phyloP scores from a whole-genome alignment of 2,113 vertebrate genomes.

The Prunella himalayana region DNA sequence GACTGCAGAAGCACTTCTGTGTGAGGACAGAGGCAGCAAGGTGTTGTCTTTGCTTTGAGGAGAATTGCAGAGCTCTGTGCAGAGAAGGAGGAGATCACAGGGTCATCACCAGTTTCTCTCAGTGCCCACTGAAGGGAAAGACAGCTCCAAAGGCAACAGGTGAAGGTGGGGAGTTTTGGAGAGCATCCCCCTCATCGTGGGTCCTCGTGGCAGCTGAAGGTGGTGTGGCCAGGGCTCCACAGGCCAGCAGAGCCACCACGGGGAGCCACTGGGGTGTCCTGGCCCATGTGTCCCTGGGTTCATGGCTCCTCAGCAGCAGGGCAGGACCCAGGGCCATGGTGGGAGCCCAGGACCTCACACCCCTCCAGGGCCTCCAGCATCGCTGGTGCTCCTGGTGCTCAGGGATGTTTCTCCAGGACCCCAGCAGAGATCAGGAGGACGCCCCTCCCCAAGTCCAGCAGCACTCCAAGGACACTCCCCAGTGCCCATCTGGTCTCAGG shows the following conservation, averaged over 20 bases:
- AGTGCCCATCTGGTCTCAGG: background rate
- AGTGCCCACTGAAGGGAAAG: background rate
- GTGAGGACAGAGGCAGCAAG: background rate
- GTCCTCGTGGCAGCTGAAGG: background rate
- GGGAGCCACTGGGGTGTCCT: rapidly evolving
- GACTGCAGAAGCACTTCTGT: background rate
- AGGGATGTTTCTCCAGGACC: background rate
- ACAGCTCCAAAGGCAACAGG: background rate
- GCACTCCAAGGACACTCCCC: background rate
- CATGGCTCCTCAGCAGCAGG: background rate
- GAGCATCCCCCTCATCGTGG: rapidly evolving
- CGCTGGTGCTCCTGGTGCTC: rapidly evolving
- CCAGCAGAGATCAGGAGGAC: background rate
- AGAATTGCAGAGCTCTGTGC: background rate
- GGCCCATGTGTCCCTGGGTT: background rate
- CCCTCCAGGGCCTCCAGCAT: background rate
- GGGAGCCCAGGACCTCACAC: background rate
- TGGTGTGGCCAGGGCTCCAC: background rate
- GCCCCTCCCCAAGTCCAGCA: background rate
- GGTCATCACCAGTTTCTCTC: rapidly evolving
- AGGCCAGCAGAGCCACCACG: background rate
- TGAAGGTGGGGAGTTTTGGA: background rate
- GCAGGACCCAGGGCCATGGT: background rate
- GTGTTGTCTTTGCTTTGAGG: background rate
- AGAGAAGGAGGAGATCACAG: background rate